Conservation (phyloP, 2,888 invertebrate genomes). For the Euzophera pinguis region DNA sequence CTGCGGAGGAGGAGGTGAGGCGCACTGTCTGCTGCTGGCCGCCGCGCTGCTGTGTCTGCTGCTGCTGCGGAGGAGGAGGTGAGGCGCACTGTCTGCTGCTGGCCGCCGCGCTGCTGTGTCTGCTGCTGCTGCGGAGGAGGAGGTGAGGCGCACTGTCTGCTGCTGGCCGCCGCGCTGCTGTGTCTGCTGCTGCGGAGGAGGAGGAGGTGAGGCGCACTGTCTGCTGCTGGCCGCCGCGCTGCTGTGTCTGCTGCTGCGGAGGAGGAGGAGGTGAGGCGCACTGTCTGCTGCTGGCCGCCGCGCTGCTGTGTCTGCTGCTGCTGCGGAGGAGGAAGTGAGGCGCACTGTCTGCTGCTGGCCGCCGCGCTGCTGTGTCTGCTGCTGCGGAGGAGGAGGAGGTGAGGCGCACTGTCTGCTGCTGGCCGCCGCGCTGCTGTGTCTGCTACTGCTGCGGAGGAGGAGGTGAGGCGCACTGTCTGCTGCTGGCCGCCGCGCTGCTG, state of each 20-base stretch:
- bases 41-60: constrained; percentile 36
- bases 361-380: constrained; percentile 33
- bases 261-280: constrained; percentile 29
- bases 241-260: constrained; percentile 31
- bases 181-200: constrained; percentile 35
- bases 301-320: constrained; percentile 33
- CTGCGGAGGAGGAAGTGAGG: constrained; percentile 51
- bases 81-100: constrained; percentile 31
- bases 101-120: constrained; percentile 31
- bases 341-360: constrained; percentile 32
- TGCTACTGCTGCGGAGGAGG: constrained; percentile 46
- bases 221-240: constrained; percentile 32
- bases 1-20: constrained; percentile 30
- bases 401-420: constrained; percentile 32
- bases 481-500: constrained; percentile 31
- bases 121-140: constrained; percentile 30
- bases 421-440: constrained; percentile 38
- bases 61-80: constrained; percentile 51
- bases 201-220: constrained; percentile 46
- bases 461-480: constrained; percentile 36
- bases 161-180: constrained; percentile 43
- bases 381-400: constrained; percentile 29
- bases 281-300: constrained; percentile 35
- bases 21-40: constrained; percentile 32
- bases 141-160: constrained; percentile 29